These are phyloP conservation scores for Eudemis profundana DNA, from an alignment of 2,888 invertebrate species.

Conservation along the genomic window DNA sequence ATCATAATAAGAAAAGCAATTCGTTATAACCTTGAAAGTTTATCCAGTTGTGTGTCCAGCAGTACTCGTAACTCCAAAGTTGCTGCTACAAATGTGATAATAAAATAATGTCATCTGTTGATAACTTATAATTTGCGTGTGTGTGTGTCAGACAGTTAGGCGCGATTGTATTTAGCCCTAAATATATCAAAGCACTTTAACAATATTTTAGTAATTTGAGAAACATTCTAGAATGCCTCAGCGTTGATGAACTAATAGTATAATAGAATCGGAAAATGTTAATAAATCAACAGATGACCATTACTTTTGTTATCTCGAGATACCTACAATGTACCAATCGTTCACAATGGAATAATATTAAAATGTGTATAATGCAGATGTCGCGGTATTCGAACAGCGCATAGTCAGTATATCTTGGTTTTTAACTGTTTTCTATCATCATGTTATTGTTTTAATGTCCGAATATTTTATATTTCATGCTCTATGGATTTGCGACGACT, in stretches of 20 bases:
- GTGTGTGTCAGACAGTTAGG: neutral
- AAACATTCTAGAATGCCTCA: neutral
- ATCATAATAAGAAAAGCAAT: slow-evolving; percentile 81
- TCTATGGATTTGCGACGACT: slow-evolving; percentile 84
- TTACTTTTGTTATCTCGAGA: slow-evolving; percentile 32
- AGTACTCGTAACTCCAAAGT: slow-evolving; percentile 84
- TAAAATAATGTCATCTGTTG: slow-evolving; percentile 67
- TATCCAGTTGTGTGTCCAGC: slow-evolving; percentile 78
- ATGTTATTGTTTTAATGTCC: slow-evolving; percentile 41
- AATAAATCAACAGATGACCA: slow-evolving; percentile 31
- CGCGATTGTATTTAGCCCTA: neutral
- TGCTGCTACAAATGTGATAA: slow-evolving; percentile 57
- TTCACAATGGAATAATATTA: slow-evolving; percentile 25
- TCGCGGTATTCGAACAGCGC: slow-evolving; percentile 39
- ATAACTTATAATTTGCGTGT: slow-evolving; percentile 8
- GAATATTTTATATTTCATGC: slow-evolving; percentile 51
- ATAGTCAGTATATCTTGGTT: slow-evolving; percentile 35
- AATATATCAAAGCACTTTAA: neutral
- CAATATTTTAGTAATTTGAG: neutral
- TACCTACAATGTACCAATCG: slow-evolving; percentile 17
- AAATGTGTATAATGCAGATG: slow-evolving; percentile 34
- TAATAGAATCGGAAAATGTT: neutral
- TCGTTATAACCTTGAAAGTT: slow-evolving; percentile 68
- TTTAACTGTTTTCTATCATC: slow-evolving; percentile 30
- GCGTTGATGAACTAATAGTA: neutral